Conservation (phyloP, 2,113 vertebrate genomes). For the Strix uralensis region DNA sequence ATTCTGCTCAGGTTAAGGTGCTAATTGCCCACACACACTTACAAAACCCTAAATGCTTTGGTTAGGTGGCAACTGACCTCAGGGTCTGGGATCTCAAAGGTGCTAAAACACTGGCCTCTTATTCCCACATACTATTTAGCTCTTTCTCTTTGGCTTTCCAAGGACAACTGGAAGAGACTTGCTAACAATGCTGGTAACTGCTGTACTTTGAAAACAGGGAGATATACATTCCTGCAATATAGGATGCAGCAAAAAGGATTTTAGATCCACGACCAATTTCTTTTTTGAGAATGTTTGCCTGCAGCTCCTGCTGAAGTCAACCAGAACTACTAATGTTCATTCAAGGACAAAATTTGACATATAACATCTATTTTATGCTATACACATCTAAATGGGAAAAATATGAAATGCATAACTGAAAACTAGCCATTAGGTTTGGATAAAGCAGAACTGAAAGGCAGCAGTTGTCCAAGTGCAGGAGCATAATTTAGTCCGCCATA, state of each 20-base stretch:
- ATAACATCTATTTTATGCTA: neutral
- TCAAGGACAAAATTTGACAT: conserved; percentile 31
- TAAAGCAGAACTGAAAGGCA: neutral
- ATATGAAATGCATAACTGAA: neutral
- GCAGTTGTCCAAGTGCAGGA: neutral
- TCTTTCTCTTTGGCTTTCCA: neutral
- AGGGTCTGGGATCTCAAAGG: neutral
- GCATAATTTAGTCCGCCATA: neutral
- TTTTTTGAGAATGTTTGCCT: conserved; percentile 26
- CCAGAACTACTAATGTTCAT: neutral
- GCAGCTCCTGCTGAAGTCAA: conserved; percentile 28
- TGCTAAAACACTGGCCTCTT: neutral
- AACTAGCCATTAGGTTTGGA: neutral
- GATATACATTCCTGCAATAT: neutral
- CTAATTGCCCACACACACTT: neutral
- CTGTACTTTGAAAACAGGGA: neutral
- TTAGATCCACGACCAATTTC: neutral
- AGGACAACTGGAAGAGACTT: neutral
- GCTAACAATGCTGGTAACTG: neutral
- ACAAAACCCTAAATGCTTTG: neutral
- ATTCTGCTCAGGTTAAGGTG: neutral
- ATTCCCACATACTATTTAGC: neutral
- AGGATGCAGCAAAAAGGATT: neutral
- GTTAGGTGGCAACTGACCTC: neutral
- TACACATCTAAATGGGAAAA: neutral